Evolutionary conservation across 2,113 vertebrate species (phyloP).

Genomic region (Prunella fulvescens): DNA sequence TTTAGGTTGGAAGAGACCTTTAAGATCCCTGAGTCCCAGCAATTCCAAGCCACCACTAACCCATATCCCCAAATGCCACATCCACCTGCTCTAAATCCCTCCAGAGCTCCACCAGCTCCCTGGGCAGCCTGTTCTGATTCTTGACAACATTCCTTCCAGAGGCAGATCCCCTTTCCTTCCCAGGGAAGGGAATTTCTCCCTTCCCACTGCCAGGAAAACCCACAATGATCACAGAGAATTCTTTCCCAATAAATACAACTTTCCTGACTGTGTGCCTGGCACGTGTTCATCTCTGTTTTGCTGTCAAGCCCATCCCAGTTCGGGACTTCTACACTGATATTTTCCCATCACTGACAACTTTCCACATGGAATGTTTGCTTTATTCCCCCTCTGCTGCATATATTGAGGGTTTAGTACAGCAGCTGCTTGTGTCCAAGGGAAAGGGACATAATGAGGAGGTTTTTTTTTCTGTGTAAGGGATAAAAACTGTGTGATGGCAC

Average conservation of each 20-base stretch:
- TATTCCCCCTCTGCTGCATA: neutral
- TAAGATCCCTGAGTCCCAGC: neutral
- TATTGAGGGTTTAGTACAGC: neutral
- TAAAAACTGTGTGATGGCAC: neutral
- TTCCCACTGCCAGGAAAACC: neutral
- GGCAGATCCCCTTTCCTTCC: neutral
- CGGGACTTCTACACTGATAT: neutral
- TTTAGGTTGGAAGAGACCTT: neutral
- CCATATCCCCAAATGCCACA: neutral
- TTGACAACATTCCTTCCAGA: neutral
- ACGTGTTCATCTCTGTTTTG: rapidly evolving
- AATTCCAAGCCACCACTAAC: neutral
- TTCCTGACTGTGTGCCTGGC: neutral
- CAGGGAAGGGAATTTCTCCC: neutral
- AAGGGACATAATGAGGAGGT: neutral
- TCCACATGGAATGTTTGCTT: neutral
- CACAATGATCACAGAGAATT: neutral
- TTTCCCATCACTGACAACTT: neutral
- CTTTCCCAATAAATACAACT: neutral
- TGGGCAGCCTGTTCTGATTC: rapidly evolving
- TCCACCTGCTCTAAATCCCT: neutral
- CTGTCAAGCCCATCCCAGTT: neutral
- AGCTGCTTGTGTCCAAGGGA: neutral
- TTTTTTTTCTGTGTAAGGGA: neutral
- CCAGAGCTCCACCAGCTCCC: neutral